Percentiles rank a stretch among this genome's conserved stretches.
Evolutionary conservation across 1,140 invertebrate species (phyloP).

Genomic region (Liolophura sinensis): DNA sequence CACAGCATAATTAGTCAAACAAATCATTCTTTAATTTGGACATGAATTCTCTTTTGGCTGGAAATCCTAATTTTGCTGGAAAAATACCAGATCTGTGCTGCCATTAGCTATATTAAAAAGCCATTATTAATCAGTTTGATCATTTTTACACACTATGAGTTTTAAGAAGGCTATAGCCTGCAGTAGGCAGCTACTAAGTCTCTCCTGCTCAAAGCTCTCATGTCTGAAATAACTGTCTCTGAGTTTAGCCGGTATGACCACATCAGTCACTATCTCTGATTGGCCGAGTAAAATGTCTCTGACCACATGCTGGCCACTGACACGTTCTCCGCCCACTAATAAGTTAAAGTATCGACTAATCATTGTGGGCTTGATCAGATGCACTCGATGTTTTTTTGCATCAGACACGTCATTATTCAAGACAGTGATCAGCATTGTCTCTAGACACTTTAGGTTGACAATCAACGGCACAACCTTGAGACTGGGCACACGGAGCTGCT

Average conservation of each 20-base stretch:
- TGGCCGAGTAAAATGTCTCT: constrained; percentile 12
- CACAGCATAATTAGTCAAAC: too few relatives aligned
- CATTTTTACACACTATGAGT: constrained; percentile 12
- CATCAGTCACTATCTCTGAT: constrained; percentile 3
- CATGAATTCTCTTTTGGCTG: too few relatives aligned
- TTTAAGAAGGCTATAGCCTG: constrained; percentile 23
- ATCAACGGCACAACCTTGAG: constrained; percentile 22
- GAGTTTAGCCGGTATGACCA: constrained; percentile 4
- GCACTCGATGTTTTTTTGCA: constrained; percentile 13
- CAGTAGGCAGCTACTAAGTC: constrained; percentile 16
- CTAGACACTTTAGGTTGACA: constrained; percentile 18
- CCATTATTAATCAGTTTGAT: too few relatives aligned
- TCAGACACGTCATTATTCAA: constrained; percentile 16
- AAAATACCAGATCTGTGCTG: too few relatives aligned
- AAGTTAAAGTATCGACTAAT: constrained; percentile 24
- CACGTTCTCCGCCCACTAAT: constrained; percentile 25
- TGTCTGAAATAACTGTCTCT: constrained; percentile 8
- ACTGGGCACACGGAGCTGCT: constrained; percentile 19
- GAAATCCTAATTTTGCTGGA: too few relatives aligned
- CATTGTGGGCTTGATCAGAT: constrained; percentile 15
- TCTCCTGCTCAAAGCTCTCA: constrained; percentile 18
- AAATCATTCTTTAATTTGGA: too few relatives aligned
- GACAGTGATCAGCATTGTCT: constrained; percentile 24
- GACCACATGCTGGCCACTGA: constrained; percentile 27
- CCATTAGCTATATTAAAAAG: too few relatives aligned